Evolutionary conservation across 2,797 vertebrate species (phyloP), one percentile per base, ranked within the genome.

Genomic region (Melanotaenia boesemani): DNA sequence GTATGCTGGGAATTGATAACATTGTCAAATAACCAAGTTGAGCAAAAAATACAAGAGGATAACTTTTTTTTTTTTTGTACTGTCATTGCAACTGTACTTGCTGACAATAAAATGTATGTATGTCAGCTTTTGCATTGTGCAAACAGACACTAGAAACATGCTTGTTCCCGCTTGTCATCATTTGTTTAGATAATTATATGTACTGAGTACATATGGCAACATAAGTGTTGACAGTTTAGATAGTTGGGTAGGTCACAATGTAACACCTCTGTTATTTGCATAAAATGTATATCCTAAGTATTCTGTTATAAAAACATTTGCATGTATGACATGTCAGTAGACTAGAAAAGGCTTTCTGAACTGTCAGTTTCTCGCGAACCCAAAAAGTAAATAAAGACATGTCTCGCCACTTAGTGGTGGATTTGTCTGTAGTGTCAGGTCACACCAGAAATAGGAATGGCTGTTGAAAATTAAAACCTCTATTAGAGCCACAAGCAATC

Each of bases 161-260:
- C 69, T 60, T 81, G 82, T 84, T 65, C 77, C 57, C 79, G 70
- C 82, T 46, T 10, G 73, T 77, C 54, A 46, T 70, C 44, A 15
- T 67, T 60, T 18, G 1, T 79, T 66, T 67, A 67, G 54, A 60
- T 88, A 86, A 86, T 86, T 86, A 63, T 74, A 50, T 72, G 44
- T 72, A 2, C 15, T 9, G 48, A 41, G 55, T 73, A 57, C n/a
- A 28, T 63, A 15, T 62, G 63, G 63, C 41, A 74, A 55, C 71
- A 63, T 10, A 82, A 34, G 77, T 83, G 81, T 73, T 88, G 85
- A 89, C 75, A 86, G 71, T 46, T 73, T 34, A 57, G 62, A 76
- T 79, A 26, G 50, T 58, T 70, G 68, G 72, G 57, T 80, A 86
- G 68, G 62, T 80, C 52, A 46, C 41, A 61, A 48, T 67, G 52